Evolutionary conservation across 2,888 invertebrate genomes (phyloP), one percentile per base, ranked within the genome.

Genomic region (Agrypnus murinus): DNA sequence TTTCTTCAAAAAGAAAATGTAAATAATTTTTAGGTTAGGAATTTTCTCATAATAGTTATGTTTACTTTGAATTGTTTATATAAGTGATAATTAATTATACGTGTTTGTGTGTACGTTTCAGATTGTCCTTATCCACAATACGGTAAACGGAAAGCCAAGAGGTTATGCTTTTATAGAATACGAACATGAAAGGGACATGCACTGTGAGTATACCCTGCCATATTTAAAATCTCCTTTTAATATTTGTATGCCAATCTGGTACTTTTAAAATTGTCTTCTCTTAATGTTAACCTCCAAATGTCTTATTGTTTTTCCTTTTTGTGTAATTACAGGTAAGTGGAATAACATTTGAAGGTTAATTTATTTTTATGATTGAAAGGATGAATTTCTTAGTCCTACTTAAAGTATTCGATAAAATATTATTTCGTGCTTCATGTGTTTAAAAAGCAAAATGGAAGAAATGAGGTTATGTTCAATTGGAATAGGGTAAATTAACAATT

Each of bases 131-230:
- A 92, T 95, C 75, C 94, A 92, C 83, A 96, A 96, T 87, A 93
- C 92, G 76, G 90, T 93, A 75, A 93, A 91, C 83, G 94, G 93
- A 79, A 99, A 99, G 87, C 99, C 98, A 8, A 91, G 99, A 78
- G 99, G 99, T 74, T 99, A 99, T 88, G 99, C 99, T 50, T 99
- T 99, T 90, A 98, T 99, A 82, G 99, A 99, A 87, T 99, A 98
- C 87, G 98, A 99, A 86, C 97, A 98, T 86, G 99, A 99, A 87
- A 88, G 98, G 74, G 99, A 99, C 87, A 99, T 99, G 99, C 99
- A 99, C 88, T 96, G 98, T 98, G 90, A 95, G 97, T 96, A 88
- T 77, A 31, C 36, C 34, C 9, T 40, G 14, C 31, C n/a, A 48
- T 34, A 50, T 2, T 3, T 25, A 32, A 14, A 15, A 25, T 19